phyloP scores from a whole-genome alignment of 2,797 vertebrate genomes.

The Notamacropus eugenii region DNA sequence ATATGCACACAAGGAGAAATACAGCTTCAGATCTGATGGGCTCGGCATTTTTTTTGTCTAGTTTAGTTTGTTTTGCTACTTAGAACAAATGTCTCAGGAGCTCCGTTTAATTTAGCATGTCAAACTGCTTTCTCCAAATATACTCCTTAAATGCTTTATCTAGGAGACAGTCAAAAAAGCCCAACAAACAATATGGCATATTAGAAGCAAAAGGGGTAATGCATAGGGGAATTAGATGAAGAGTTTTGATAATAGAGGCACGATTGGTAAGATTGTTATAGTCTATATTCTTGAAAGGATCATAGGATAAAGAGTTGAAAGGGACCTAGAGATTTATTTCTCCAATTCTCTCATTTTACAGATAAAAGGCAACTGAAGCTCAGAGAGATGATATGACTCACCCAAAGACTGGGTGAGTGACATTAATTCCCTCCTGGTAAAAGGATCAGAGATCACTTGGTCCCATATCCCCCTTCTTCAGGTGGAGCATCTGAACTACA shows the following conservation, averaged over 20 bases:
- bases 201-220: not conserved
- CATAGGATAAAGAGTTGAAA: not conserved
- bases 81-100: constrained; percentile 51
- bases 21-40: constrained; percentile 72
- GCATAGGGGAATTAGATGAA: not conserved
- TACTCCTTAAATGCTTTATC: constrained; percentile 64
- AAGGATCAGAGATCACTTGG: not conserved
- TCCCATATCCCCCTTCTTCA: not conserved
- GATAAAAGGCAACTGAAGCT: not conserved
- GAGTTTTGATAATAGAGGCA: constrained; percentile 23
- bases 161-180: constrained; percentile 20
- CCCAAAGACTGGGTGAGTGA: not conserved
- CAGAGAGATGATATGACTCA: not conserved
- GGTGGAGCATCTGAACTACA: not conserved
- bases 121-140: constrained; percentile 69
- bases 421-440: not conserved
- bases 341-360: not conserved
- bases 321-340: not conserved
- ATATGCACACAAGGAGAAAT: constrained; percentile 60
- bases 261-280: not conserved
- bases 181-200: not conserved
- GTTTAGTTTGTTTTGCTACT: constrained; percentile 69
- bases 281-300: not conserved
- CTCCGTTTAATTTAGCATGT: constrained; percentile 71
- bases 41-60: constrained; percentile 65